Percentiles rank a stretch among this genome's conserved stretches.
phyloP scores from a whole-genome alignment of 2,888 invertebrate species.

The Microctonus aethiopoides region DNA sequence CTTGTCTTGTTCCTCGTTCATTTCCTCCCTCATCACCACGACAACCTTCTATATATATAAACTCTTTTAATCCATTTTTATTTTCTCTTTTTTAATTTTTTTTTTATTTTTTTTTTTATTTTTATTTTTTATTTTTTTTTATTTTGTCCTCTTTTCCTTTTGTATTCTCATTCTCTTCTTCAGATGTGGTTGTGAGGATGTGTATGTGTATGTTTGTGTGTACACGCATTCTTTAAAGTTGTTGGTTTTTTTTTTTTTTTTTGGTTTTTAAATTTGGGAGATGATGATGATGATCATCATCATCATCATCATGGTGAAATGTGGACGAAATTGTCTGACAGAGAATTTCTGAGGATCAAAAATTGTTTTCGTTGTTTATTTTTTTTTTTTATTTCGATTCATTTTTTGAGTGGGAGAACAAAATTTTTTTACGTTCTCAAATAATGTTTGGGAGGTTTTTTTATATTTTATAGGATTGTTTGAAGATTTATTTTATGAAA shows the following conservation, averaged over 20 bases:
- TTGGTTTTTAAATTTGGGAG: not conserved
- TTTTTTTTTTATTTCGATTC: not conserved
- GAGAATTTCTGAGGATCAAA: constrained; percentile 3
- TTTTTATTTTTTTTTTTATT: constrained; percentile 10
- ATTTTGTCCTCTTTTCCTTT: not conserved
- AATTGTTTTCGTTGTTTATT: not conserved
- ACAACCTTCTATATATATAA: not conserved
- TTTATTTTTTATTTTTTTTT: constrained; percentile 8
- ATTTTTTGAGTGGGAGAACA: too few species aligned
- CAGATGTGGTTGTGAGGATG: too few species aligned
- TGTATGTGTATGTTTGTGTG: not conserved
- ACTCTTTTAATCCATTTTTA: constrained; percentile 5
- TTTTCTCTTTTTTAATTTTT: constrained; percentile 16
- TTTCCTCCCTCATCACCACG: constrained; percentile 28
- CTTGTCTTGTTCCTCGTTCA: constrained; percentile 39
- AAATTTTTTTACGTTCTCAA: too few species aligned
- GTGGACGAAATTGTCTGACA: constrained; percentile 41
- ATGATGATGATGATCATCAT: constrained; percentile 15
- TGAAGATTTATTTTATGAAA: too few species aligned
- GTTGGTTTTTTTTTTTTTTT: constrained; percentile 28
- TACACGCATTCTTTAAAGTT: constrained; percentile 20
- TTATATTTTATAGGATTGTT: too few species aligned
- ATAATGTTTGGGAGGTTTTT: too few species aligned
- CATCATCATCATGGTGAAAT: constrained; percentile 20
- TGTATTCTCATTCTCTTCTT: not conserved